Percentiles rank a stretch among this genome's conserved stretches.
These are phyloP conservation scores for Coracopsis vasa DNA, from an alignment of 2,113 vertebrate genomes.

Conservation along the genomic window DNA sequence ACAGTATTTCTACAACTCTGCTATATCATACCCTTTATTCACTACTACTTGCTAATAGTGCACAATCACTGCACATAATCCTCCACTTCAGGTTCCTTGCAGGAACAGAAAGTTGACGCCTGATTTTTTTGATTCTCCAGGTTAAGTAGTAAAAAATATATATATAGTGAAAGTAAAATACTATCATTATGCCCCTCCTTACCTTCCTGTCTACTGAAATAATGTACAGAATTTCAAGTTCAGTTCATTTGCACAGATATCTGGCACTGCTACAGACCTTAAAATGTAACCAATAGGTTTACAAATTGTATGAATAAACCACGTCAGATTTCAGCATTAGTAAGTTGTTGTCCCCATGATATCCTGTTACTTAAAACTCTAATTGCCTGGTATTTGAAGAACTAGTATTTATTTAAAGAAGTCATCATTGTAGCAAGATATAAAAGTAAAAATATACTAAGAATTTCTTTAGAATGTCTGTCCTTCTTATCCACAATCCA, in stretches of 20 bases:
- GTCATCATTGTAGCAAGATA: neutral
- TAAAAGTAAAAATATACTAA: neutral
- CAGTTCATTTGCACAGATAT: neutral
- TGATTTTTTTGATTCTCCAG: neutral
- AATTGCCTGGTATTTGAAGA: neutral
- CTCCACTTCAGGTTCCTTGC: neutral
- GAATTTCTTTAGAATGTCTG: neutral
- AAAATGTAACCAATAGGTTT: neutral
- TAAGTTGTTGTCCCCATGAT: rapidly evolving
- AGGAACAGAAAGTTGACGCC: neutral
- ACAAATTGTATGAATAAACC: neutral
- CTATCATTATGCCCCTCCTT: neutral
- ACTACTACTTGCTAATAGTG: neutral
- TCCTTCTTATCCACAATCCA: neutral
- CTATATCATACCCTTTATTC: neutral
- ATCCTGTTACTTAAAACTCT: neutral
- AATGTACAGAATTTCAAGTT: neutral
- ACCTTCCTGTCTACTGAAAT: neutral
- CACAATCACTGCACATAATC: neutral
- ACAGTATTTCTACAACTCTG: neutral
- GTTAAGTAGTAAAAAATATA: neutral
- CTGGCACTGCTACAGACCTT: neutral
- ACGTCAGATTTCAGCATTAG: neutral
- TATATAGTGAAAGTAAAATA: neutral
- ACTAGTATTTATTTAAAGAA: neutral